Evolutionary conservation across 2,888 invertebrate species (phyloP).

Genomic region (Ganaspis brasiliensis): DNA sequence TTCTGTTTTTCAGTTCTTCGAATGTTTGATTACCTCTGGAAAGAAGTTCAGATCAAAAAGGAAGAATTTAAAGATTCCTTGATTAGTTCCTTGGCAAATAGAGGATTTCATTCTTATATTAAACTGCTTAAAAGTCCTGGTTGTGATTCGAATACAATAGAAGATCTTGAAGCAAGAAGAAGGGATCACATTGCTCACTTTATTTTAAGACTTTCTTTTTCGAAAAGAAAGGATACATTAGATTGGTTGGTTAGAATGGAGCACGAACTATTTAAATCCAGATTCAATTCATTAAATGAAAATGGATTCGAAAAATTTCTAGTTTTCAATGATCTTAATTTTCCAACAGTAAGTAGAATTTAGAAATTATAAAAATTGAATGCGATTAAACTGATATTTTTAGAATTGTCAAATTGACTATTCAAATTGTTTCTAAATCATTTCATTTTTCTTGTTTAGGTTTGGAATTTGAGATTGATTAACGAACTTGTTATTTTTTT

Average conservation of each 20-base stretch:
- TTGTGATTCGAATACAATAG: conserved; percentile 82
- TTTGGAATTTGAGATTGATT: too few species aligned
- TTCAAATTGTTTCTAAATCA: too few species aligned
- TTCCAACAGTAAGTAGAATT: conserved; percentile 15
- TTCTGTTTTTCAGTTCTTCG: conserved; percentile 84
- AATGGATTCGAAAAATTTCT: conserved; percentile 87
- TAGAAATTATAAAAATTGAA: not conserved
- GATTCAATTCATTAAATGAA: conserved; percentile 85
- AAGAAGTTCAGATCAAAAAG: conserved; percentile 81
- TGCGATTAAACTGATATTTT: too few species aligned
- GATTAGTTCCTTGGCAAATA: conserved; percentile 84
- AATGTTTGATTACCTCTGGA: conserved; percentile 88
- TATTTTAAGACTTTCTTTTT: conserved; percentile 94
- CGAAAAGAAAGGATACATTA: conserved; percentile 91
- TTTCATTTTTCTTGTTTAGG: too few species aligned
- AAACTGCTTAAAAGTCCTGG: conserved; percentile 84
- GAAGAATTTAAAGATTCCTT: conserved; percentile 87
- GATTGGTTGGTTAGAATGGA: conserved; percentile 96
- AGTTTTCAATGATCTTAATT: conserved; percentile 84
- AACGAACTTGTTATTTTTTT: too few species aligned
- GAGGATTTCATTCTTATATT: conserved; percentile 84
- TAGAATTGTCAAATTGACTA: too few species aligned
- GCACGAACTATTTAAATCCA: conserved; percentile 92
- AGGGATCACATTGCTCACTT: conserved; percentile 96
- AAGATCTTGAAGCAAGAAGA: conserved; percentile 85